phyloP scores from a whole-genome alignment of 2,797 vertebrate species.

The Falco peregrinus region DNA sequence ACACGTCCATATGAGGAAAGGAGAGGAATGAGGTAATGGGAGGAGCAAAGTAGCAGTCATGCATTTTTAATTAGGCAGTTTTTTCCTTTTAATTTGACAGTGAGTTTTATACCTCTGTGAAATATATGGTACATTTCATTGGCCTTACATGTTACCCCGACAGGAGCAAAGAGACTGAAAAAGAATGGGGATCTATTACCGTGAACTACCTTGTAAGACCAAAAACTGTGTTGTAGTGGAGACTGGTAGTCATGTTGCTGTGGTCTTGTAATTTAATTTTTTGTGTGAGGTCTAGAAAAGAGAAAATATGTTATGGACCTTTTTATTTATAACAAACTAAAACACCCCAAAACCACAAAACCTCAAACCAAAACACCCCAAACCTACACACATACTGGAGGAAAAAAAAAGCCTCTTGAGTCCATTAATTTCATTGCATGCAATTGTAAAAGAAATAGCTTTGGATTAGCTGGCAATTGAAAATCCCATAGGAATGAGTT shows the following conservation, averaged over 20 bases:
- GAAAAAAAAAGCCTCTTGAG: background rate
- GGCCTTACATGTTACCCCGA: background rate
- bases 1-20: background rate
- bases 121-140: background rate
- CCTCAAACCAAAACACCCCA: background rate
- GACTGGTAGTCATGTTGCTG: background rate
- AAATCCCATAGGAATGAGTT: constrained; percentile 14
- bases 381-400: background rate
- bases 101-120: background rate
- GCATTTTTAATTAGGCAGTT: background rate
- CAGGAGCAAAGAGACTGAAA: background rate
- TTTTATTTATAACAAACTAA: background rate
- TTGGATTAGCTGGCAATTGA: constrained; percentile 47
- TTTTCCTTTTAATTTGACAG: background rate
- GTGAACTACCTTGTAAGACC: background rate
- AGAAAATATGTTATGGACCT: background rate
- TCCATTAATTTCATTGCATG: constrained; percentile 26
- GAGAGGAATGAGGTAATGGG: background rate
- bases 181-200: background rate
- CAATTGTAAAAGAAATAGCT: constrained; percentile 29
- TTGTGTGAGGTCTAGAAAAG: background rate
- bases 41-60: background rate
- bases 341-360: background rate
- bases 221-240: background rate
- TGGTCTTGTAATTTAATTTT: background rate